A percentile compares a stretch with the other conserved stretches of the same genome.
These are phyloP conservation scores for Glyphotaelius pellucidus DNA, from an alignment of 2,888 invertebrate genomes.

Conservation along the genomic window DNA sequence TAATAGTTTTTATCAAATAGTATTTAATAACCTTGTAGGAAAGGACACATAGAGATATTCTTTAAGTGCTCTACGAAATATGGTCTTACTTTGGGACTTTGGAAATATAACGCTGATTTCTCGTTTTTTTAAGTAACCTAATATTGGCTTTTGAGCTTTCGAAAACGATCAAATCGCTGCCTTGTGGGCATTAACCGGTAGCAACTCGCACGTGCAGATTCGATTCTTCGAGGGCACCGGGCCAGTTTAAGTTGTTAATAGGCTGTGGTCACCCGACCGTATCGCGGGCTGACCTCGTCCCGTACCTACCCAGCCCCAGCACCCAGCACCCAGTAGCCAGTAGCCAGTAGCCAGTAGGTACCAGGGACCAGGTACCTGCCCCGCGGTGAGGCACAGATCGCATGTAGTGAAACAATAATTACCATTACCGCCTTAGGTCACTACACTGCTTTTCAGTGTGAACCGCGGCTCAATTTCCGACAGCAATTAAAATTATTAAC, in stretches of 20 bases:
- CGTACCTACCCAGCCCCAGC: neutral
- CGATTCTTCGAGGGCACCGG: constrained; percentile 33
- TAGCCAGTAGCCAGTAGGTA: neutral
- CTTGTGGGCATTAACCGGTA: neutral
- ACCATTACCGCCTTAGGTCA: constrained; percentile 28
- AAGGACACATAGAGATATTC: neutral
- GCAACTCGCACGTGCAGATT: neutral
- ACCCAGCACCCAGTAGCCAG: neutral
- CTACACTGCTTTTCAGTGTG: constrained; percentile 32
- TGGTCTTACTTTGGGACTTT: neutral
- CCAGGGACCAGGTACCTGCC: too few species aligned
- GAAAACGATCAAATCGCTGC: neutral
- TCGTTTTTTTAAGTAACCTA: neutral
- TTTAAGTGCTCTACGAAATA: neutral
- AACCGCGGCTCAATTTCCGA: constrained; percentile 41
- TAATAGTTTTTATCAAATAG: too few species aligned
- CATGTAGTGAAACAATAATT: constrained; percentile 41
- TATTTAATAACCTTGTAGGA: neutral
- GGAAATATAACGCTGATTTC: neutral
- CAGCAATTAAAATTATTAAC: constrained; percentile 47
- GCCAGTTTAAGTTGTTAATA: constrained; percentile 18
- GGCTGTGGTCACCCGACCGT: constrained; percentile 38
- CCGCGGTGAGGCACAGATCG: neutral
- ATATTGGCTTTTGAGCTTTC: neutral
- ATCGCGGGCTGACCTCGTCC: neutral